Evolutionary conservation across 1,140 invertebrate genomes (phyloP).

Genomic region (Melitaea cinxia): DNA sequence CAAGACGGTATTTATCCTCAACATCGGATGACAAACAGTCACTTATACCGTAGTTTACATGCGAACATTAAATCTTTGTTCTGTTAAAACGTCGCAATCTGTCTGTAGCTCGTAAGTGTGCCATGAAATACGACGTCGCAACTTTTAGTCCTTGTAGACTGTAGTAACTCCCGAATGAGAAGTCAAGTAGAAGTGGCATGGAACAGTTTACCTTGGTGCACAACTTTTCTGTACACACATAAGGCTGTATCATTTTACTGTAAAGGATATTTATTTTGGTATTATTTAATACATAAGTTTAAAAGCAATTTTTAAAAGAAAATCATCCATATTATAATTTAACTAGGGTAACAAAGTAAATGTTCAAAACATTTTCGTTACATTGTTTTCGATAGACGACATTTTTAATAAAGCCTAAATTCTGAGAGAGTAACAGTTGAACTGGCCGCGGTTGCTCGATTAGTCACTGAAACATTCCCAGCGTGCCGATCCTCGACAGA

Average conservation of each 20-base stretch:
- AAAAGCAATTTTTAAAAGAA: background rate
- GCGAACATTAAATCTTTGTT: conserved; percentile 44
- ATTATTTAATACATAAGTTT: background rate
- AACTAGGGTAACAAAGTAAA: too few relatives aligned
- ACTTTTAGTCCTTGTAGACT: conserved; percentile 31
- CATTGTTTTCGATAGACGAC: background rate
- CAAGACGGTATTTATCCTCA: conserved; percentile 26
- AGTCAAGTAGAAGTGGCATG: background rate
- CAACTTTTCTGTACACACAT: background rate
- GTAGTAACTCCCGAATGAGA: conserved; percentile 10
- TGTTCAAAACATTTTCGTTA: background rate
- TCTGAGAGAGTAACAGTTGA: conserved; percentile 20
- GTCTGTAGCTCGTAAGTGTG: conserved; percentile 45
- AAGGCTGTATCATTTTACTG: too few relatives aligned
- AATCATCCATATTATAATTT: too few relatives aligned
- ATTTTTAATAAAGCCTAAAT: background rate
- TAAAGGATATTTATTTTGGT: background rate
- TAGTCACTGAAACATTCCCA: conserved; percentile 77
- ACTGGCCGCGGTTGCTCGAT: conserved; percentile 49
- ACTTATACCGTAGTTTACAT: conserved; percentile 34
- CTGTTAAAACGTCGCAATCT: conserved; percentile 45
- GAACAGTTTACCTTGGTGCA: background rate
- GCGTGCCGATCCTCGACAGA: conserved; percentile 60
- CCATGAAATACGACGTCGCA: conserved; percentile 46
- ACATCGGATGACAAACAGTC: conserved; percentile 35